Evolutionary conservation across 2,888 invertebrate species (phyloP).

Genomic region (Nephrotoma guestfalica): DNA sequence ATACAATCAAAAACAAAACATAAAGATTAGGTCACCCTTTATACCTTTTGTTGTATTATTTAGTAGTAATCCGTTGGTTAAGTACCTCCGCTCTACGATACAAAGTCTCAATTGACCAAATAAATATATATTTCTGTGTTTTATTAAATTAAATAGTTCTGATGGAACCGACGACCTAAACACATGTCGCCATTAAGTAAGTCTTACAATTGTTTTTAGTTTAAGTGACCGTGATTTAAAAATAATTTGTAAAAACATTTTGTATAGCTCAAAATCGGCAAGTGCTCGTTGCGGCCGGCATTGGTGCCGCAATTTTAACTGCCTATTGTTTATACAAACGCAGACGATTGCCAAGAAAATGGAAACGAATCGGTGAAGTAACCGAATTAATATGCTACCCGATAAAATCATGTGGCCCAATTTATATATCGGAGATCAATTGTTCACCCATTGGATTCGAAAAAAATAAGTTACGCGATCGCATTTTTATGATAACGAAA

Average conservation of each 20-base stretch:
- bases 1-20: background rate
- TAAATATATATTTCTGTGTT: background rate
- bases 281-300: conserved; percentile 12
- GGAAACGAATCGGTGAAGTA: conserved; percentile 43
- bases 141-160: background rate
- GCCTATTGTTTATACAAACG: background rate
- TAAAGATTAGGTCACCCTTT: background rate
- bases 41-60: background rate
- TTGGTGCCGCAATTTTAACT: conserved; percentile 11
- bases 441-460: conserved; percentile 38
- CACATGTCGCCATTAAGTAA: background rate
- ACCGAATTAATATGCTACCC: conserved; percentile 40
- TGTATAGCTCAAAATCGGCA: background rate
- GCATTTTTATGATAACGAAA: conserved; percentile 44
- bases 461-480: conserved; percentile 40
- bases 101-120: background rate
- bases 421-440: conserved; percentile 35
- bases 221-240: background rate
- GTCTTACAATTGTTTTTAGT: background rate
- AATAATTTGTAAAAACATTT: background rate
- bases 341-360: conserved; percentile 17
- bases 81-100: background rate
- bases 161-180: background rate
- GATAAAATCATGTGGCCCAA: conserved; percentile 43
- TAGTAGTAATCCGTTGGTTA: background rate